Base-by-base conservation (phyloP, 1,140 invertebrate species). In the Drosophila tristis region DNA sequence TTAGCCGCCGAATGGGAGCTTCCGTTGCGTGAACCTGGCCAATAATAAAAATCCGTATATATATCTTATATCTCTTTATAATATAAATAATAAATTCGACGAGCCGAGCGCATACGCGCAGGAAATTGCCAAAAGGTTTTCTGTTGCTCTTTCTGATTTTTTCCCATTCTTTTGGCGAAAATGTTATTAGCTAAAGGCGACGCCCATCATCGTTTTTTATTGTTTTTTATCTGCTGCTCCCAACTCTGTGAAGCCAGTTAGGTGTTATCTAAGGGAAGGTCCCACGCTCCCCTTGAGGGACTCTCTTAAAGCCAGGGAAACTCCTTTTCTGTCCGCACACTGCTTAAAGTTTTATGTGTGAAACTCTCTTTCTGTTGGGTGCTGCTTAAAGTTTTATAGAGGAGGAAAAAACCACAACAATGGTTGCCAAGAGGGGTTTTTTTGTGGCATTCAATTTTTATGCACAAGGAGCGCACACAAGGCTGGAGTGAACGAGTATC, bases 1-100 rank as follows among this genome's bases (percentile, higher is more conserved):
- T 42, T 47, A 11, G 26, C 35, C 35, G 39, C 6, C 51, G 25
- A 8, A 31, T 42, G 60, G 31, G 23, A 31, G 44, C 45, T 68
- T 49, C 43, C 64, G 9, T 60, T 76, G 47, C 50, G 29, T 76
- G 50, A 49, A 44, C 59, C 15, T 50, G 42, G 44, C 53, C 51
- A 63, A 51, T 62, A 72, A 72, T 61, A 75, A 77, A 72, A 15
- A 55, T 13, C 43, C 44, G 54, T 60, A 74, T 43, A 67, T 35
- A 60, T 26, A 49, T 35, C 62, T 57, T 63, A 62, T 70, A 49
- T 67, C 20, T 47, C 49, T 74, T 50, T 57, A 60, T 35, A 68
- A 74, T 61, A 78, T 73, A 67, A 64, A 85, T 85, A 58, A 65
- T 76, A 64, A 60, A 62, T 85, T 55, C 72, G 59, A 26, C 54